Evolutionary conservation across 1,140 invertebrate genomes (phyloP).

Genomic region (Zaprionus camerounensis): DNA sequence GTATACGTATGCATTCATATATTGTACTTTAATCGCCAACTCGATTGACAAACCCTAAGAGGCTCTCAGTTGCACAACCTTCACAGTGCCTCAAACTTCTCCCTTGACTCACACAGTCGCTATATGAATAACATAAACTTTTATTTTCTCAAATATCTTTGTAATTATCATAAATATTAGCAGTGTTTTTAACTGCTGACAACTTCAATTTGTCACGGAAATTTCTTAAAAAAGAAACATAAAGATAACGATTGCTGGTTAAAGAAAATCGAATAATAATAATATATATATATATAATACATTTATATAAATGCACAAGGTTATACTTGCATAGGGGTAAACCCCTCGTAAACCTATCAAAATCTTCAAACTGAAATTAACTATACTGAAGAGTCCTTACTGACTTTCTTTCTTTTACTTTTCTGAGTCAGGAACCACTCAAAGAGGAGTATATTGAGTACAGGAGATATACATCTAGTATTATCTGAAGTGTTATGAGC

Average conservation of each 20-base stretch:
- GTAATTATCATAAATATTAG: slow-evolving; percentile 46
- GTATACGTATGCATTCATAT: neutral
- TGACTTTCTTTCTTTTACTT: neutral
- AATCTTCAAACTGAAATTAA: too few relatives aligned
- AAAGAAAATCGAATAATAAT: neutral
- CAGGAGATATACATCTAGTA: neutral
- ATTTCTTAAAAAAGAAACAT: slow-evolving; percentile 3
- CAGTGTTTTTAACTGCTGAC: neutral
- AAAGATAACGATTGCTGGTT: neutral
- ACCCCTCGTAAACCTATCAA: neutral
- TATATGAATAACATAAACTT: slow-evolving; percentile 9
- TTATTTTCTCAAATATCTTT: slow-evolving; percentile 21
- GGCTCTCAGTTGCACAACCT: slow-evolving; percentile 28
- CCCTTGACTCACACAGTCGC: slow-evolving; percentile 14
- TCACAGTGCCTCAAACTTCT: neutral
- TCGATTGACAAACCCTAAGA: slow-evolving; percentile 12
- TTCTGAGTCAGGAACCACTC: neutral
- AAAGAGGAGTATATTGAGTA: neutral
- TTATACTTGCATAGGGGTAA: too few relatives aligned
- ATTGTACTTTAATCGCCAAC: slow-evolving; percentile 12
- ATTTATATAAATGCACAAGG: neutral
- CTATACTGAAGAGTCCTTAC: neutral
- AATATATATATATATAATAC: neutral
- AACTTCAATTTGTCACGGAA: slow-evolving; percentile 15
- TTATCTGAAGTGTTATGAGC: neutral